These are phyloP conservation scores for Dynastes grantii DNA, from an alignment of 2,888 invertebrate species.

Conservation along the genomic window DNA sequence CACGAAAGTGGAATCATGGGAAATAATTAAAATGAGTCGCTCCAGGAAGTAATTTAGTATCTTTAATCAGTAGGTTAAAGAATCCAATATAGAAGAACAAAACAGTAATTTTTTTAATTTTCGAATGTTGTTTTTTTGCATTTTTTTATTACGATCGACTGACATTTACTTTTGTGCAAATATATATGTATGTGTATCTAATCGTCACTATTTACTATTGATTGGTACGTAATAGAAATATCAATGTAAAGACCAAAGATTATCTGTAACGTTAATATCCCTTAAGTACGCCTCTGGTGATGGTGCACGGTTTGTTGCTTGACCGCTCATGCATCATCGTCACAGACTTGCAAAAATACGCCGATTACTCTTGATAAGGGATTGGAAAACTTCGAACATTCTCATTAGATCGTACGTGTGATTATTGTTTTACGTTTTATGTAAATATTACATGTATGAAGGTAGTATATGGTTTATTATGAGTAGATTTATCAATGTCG, in stretches of 20 bases:
- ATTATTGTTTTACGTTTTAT: no score
- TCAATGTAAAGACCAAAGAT: slow-evolving; percentile 22
- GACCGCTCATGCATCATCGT: neutral
- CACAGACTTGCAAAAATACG: neutral
- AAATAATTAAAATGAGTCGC: neutral
- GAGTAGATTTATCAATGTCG: no score
- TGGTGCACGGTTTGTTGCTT: slow-evolving; percentile 15
- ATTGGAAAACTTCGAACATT: neutral
- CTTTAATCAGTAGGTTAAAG: neutral
- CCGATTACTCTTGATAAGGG: neutral
- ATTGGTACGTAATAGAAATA: neutral
- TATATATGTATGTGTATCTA: neutral
- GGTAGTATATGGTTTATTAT: no score
- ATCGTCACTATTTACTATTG: neutral
- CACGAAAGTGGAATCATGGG: neutral
- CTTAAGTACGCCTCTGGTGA: neutral
- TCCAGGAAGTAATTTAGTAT: neutral
- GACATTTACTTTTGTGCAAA: slow-evolving; percentile 36
- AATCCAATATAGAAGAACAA: neutral
- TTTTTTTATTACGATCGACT: slow-evolving; percentile 19
- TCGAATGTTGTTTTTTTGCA: slow-evolving; percentile 2
- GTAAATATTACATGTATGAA: no score
- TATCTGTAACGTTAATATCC: neutral
- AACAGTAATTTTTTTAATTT: neutral
- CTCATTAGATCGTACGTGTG: slow-evolving; percentile 1